Percentiles rank a stretch among this genome's conserved stretches.
Evolutionary conservation across 2,113 vertebrate species (phyloP).

Genomic region (Brachypteracias leptosomus): DNA sequence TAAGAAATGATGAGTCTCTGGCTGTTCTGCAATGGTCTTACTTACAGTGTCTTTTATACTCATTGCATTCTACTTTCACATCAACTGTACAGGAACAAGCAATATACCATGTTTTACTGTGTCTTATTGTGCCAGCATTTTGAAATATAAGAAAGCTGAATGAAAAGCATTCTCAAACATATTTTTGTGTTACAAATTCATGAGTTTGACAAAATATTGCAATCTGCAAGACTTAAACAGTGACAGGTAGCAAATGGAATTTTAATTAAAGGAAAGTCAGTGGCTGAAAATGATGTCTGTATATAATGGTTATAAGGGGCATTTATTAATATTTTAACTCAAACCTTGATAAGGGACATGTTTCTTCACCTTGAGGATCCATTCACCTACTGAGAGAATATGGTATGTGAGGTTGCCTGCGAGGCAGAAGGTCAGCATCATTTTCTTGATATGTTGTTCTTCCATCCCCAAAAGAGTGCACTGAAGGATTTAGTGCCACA

Average conservation of each 20-base stretch:
- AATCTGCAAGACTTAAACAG: slow-evolving; percentile 13
- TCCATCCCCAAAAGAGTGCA: not conserved
- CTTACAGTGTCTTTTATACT: slow-evolving; percentile 7
- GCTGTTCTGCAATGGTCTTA: not conserved
- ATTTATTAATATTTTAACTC: not conserved
- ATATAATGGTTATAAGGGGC: not conserved
- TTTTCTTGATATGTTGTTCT: not conserved
- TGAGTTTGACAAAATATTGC: slow-evolving; percentile 9
- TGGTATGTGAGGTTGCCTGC: not conserved
- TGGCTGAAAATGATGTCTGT: not conserved
- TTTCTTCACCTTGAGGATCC: not conserved
- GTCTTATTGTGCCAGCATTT: not conserved
- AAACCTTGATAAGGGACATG: not conserved
- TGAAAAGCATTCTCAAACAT: not conserved
- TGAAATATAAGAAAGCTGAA: not conserved
- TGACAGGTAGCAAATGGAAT: not conserved
- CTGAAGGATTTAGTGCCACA: not conserved
- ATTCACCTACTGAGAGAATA: not conserved
- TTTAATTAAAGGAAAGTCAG: slow-evolving; percentile 49
- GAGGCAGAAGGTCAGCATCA: not conserved
- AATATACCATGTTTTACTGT: not conserved
- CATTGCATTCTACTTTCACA: not conserved
- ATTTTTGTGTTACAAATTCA: not conserved
- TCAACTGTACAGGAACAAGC: not conserved
- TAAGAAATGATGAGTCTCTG: not conserved